A percentile compares a stretch with the other conserved stretches of the same genome.
These are phyloP conservation scores for Listronotus oregonensis DNA, from an alignment of 1,140 invertebrate species.

Conservation along the genomic window DNA sequence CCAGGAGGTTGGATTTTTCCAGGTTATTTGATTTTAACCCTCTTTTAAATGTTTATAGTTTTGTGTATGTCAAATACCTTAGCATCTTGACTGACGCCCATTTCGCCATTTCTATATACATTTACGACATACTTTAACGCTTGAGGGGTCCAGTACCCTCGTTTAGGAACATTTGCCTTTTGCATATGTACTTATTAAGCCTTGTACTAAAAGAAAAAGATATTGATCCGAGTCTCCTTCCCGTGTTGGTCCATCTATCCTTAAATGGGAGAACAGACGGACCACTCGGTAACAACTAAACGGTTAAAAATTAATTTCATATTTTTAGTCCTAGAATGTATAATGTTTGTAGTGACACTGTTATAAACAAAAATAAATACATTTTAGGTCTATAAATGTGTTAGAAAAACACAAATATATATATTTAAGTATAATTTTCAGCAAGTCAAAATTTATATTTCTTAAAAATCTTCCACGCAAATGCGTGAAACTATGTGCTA, in stretches of 20 bases:
- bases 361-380: neutral
- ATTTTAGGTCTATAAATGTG: neutral
- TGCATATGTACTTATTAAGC: conserved; percentile 8
- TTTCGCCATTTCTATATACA: too few species aligned
- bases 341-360: neutral
- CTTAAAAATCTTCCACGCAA: neutral
- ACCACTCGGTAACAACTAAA: conserved; percentile 6
- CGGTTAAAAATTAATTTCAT: neutral
- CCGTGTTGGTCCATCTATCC: conserved; percentile 9
- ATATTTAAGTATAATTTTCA: conserved; percentile 3
- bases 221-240: neutral
- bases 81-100: too few species aligned
- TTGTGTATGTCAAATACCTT: too few species aligned
- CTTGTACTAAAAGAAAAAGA: conserved; percentile 7
- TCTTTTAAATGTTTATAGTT: too few species aligned
- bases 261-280: conserved; percentile 5
- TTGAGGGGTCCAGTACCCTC: too few species aligned
- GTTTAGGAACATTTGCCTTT: neutral
- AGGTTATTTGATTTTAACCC: too few species aligned
- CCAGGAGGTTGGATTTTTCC: too few species aligned
- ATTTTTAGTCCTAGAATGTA: neutral
- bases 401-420: conserved; percentile 10
- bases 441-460: neutral
- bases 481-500: neutral
- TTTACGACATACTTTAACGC: too few species aligned